Evolutionary conservation across 2,888 invertebrate genomes (phyloP), one percentile per base, ranked within the genome.

Genomic region (Zeuzera pyrina): DNA sequence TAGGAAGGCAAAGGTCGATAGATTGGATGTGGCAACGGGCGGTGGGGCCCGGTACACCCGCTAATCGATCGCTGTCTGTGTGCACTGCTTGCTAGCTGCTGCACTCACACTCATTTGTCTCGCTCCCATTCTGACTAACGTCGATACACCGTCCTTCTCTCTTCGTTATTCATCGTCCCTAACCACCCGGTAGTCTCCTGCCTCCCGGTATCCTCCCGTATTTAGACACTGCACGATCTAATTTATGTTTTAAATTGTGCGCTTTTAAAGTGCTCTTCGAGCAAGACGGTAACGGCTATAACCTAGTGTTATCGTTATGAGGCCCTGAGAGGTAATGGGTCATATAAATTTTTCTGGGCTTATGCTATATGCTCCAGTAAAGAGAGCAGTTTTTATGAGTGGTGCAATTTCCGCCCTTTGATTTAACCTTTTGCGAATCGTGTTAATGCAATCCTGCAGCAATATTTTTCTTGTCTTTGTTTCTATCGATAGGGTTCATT

Each of bases 11-110:
- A 70, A 72, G 62, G 66, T 70, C 70, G 72, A 74, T 77, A 69
- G 60, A 72, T 74, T 68, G 74, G 66, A 42, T 62, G 61, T 56
- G 64, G 62, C 58, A 57, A 52, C 53, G 51, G 38, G 37, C 33
- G 53, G 57, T 49, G 67, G 56, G n/a, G n/a, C n/a, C n/a, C 62
- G 66, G 50, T 62, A 49, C 53, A 57, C 57, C 63, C 66, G 68
- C 73, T 76, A 74, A 81, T 79, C 81, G 81, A 81, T 83, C 71
- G 74, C 54, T 70, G 76, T 76, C 77, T 76, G 71, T 78, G 73
- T 69, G 70, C 47, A 52, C 62, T 66, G 66, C 63, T 58, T 60
- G 58, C 60, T 67, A 59, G 61, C 39, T 46, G 49, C 43, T 51
- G 66, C 66, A 64, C 64, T 55, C 64, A 61, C 54, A 55, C 59